A percentile compares a stretch with the other conserved stretches of the same genome.
phyloP scores from a whole-genome alignment of 2,113 vertebrate genomes.

The Toxotes chatareus region DNA sequence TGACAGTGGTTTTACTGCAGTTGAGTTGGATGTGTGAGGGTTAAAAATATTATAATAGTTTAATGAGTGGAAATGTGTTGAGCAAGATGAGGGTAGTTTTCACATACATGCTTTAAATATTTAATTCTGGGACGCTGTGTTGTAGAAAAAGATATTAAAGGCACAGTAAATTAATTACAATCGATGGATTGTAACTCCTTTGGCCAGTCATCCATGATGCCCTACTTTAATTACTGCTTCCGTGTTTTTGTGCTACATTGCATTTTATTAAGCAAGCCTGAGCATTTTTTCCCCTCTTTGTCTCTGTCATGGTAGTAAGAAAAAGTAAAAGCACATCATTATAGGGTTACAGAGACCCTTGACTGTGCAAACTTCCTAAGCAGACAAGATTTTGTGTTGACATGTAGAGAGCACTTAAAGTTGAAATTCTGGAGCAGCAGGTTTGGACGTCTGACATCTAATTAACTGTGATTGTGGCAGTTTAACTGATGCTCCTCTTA shows the following conservation, averaged over 20 bases:
- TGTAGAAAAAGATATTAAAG: constrained; percentile 17
- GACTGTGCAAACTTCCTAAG: background rate
- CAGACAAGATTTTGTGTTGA: constrained; percentile 19
- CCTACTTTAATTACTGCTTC: constrained; percentile 19
- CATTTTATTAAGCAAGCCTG: constrained; percentile 13
- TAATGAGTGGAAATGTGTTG: background rate
- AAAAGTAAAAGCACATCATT: background rate
- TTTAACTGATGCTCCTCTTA: no score
- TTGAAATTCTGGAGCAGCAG: constrained; percentile 15
- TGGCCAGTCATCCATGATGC: constrained; percentile 17
- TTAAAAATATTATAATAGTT: background rate
- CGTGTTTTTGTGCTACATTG: background rate
- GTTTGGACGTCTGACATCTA: constrained; percentile 36
- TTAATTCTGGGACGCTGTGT: background rate
- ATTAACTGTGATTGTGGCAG: background rate
- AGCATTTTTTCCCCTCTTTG: background rate
- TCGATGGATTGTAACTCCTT: constrained; percentile 16
- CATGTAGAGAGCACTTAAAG: constrained; percentile 4
- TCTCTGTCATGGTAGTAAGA: background rate
- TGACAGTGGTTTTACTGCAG: no score
- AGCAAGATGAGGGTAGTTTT: background rate
- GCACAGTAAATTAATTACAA: background rate
- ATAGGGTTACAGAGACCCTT: background rate
- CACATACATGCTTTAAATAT: background rate
- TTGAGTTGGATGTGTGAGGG: no score